Percentiles rank a stretch among this genome's conserved stretches.
These are phyloP conservation scores for Xyrauchen texanus DNA, from an alignment of 2,113 vertebrate genomes.

Conservation along the genomic window DNA sequence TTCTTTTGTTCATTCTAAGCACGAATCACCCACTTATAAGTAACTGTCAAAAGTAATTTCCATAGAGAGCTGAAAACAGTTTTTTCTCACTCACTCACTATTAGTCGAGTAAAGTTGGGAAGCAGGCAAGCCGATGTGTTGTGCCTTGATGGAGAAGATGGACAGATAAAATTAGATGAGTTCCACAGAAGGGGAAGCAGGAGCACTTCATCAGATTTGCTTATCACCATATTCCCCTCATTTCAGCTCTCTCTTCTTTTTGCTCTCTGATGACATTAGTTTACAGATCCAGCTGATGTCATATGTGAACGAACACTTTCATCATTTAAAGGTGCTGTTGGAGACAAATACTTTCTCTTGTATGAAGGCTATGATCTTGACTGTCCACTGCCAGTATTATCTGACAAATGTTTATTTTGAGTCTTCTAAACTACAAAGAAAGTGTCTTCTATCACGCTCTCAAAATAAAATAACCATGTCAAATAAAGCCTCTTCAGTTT, in stretches of 20 bases:
- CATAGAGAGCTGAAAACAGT: slow-evolving; percentile 35
- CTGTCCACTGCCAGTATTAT: slow-evolving; percentile 25
- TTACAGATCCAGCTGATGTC: neutral
- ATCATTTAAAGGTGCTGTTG: slow-evolving; percentile 29
- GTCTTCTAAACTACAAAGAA: slow-evolving; percentile 6
- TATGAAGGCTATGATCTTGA: slow-evolving; percentile 30
- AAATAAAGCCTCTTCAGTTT: too few relatives aligned
- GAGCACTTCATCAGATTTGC: slow-evolving; percentile 46
- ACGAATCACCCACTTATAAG: slow-evolving; percentile 40
- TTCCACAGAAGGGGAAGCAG: slow-evolving; percentile 36
- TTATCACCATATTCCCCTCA: slow-evolving; percentile 42
- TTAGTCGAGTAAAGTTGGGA: neutral
- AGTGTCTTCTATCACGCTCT: too few relatives aligned
- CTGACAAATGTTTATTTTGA: neutral
- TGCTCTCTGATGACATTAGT: slow-evolving; percentile 43
- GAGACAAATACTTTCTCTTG: slow-evolving; percentile 18
- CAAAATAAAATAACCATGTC: too few relatives aligned
- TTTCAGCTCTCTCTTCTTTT: slow-evolving; percentile 36
- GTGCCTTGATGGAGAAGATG: slow-evolving; percentile 45
- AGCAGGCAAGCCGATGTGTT: neutral
- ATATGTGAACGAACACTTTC: slow-evolving; percentile 36
- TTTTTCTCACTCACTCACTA: neutral
- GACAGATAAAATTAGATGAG: slow-evolving; percentile 51
- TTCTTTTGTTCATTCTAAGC: slow-evolving; percentile 24
- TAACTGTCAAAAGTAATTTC: slow-evolving; percentile 47